Conservation (phyloP, 2,113 vertebrate species). For the Sterna hirundo region DNA sequence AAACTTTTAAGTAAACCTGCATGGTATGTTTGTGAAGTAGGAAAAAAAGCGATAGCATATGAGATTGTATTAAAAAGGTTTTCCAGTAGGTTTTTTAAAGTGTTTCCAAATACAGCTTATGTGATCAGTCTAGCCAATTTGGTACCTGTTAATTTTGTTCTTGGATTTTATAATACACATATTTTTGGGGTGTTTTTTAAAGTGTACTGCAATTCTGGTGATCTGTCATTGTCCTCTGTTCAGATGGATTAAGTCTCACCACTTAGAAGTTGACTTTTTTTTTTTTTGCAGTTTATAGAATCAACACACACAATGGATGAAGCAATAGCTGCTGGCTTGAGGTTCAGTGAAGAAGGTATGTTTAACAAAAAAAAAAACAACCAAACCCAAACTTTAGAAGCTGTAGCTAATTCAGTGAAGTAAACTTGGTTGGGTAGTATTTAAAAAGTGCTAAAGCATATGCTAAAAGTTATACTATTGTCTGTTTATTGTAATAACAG, state of each 20-base stretch:
- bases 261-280: neutral
- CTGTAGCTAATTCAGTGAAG: neutral
- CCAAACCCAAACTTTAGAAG: neutral
- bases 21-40: neutral
- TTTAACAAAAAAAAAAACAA: neutral
- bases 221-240: neutral
- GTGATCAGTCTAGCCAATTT: neutral
- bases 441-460: neutral
- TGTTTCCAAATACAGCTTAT: neutral
- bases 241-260: neutral
- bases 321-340: slow-evolving; percentile 80
- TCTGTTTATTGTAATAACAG: neutral
- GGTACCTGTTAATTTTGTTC: neutral
- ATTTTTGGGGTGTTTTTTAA: neutral
- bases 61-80: neutral
- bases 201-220: neutral
- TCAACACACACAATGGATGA: slow-evolving; percentile 84
- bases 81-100: neutral
- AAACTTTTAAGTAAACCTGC: neutral
- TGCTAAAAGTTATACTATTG: neutral
- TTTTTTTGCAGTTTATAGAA: slow-evolving; percentile 76
- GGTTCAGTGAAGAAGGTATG: slow-evolving; percentile 80
- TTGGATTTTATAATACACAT: neutral
- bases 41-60: neutral
- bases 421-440: neutral